Percentiles rank a stretch among this genome's conserved stretches.
Conservation (phyloP, 30 jellyfish, hydroid and myxozoan species). For the Turritopsis rubra region DNA sequence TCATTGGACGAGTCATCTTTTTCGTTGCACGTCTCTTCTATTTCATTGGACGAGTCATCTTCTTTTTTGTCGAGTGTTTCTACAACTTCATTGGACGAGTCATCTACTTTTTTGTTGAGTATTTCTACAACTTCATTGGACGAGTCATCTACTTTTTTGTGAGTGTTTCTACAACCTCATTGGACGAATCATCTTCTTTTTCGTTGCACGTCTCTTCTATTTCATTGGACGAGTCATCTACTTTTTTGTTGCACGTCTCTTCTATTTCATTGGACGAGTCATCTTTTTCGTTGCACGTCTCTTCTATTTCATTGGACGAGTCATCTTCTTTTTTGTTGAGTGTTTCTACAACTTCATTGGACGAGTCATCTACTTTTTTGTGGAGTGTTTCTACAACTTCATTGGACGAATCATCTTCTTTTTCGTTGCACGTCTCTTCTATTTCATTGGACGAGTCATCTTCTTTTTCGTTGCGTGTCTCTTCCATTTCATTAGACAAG, state of each 20-base stretch:
- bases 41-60: no score
- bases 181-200: no score
- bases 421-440: background rate
- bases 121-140: no score
- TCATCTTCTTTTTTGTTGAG: background rate
- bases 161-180: no score
- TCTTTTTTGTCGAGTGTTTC: no score
- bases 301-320: background rate
- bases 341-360: background rate
- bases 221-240: no score
- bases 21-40: no score
- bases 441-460: background rate
- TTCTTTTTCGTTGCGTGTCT: background rate
- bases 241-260: background rate
- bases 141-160: no score
- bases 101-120: no score
- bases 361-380: background rate
- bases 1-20: no score
- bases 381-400: background rate
- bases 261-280: background rate
- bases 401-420: background rate
- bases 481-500: background rate
- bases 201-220: no score
- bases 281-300: background rate
- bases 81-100: no score